Evolutionary conservation across 2,888 invertebrate genomes (phyloP).

Genomic region (Cheilosia impressa): DNA sequence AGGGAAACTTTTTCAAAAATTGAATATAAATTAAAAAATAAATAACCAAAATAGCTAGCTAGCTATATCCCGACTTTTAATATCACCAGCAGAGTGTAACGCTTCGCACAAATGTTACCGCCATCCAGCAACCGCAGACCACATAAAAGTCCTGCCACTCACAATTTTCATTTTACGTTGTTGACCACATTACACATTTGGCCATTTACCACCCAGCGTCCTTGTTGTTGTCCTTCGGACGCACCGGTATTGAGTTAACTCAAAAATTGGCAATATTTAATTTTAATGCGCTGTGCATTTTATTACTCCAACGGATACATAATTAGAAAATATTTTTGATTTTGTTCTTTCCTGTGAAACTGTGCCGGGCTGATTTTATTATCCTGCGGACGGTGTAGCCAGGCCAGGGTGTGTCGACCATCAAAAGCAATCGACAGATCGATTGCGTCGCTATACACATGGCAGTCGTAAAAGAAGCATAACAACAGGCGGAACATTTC

Average conservation of each 20-base stretch:
- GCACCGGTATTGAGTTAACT: slow-evolving; percentile 3
- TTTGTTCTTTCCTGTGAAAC: slow-evolving; percentile 25
- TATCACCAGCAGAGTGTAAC: slow-evolving; percentile 46
- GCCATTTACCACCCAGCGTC: slow-evolving; percentile 12
- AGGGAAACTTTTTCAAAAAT: slow-evolving; percentile 36
- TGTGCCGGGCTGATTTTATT: slow-evolving; percentile 38
- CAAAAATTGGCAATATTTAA: slow-evolving; percentile 67
- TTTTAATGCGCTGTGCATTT: slow-evolving; percentile 62
- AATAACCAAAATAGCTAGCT: no score
- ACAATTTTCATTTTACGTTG: slow-evolving; percentile 37
- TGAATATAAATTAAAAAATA: slow-evolving; percentile 62
- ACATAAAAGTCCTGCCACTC: slow-evolving; percentile 57
- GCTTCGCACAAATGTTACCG: slow-evolving; percentile 53
- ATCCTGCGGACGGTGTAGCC: slow-evolving; percentile 11
- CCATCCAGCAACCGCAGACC: slow-evolving; percentile 32
- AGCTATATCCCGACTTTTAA: slow-evolving; percentile 21
- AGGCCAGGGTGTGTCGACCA: slow-evolving; percentile 21
- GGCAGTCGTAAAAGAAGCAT: slow-evolving; percentile 33
- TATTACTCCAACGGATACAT: slow-evolving; percentile 54
- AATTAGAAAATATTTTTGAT: slow-evolving; percentile 63
- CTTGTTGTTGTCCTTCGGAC: not conserved
- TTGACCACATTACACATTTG: slow-evolving; percentile 65
- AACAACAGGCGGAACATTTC: slow-evolving; percentile 29
- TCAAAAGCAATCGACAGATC: slow-evolving; percentile 57
- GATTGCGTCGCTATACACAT: slow-evolving; percentile 34